Evolutionary conservation across 2,888 invertebrate genomes (phyloP).

Genomic region (Euclidia mi): DNA sequence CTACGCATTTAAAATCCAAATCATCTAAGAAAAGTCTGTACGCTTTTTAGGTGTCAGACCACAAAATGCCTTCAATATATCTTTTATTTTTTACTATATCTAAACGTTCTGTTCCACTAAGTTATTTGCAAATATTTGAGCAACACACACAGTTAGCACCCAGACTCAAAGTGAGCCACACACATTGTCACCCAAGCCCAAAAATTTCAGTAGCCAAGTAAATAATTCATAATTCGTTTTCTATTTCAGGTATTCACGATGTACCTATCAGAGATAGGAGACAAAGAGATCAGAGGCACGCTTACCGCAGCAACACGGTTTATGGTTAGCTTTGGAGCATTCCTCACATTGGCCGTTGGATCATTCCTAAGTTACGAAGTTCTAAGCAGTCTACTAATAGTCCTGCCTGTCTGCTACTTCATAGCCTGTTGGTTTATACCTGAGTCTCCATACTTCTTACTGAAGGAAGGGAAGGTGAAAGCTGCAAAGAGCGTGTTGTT

Average conservation of each 20-base stretch:
- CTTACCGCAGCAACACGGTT: slow-evolving; percentile 69
- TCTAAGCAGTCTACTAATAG: slow-evolving; percentile 26
- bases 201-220: too few species aligned
- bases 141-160: too few species aligned
- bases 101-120: too few species aligned
- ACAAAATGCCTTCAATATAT: too few species aligned
- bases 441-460: slow-evolving; percentile 89
- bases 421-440: slow-evolving; percentile 86
- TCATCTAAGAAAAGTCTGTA: too few species aligned
- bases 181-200: too few species aligned
- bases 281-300: slow-evolving; percentile 77
- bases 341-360: slow-evolving; percentile 74
- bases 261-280: slow-evolving; percentile 80
- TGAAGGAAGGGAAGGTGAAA: slow-evolving; percentile 82
- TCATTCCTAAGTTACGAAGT: slow-evolving; percentile 61
- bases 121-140: too few species aligned
- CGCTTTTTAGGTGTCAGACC: too few species aligned
- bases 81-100: too few species aligned
- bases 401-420: slow-evolving; percentile 81
- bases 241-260: slow-evolving; percentile 72
- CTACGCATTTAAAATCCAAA: too few species aligned
- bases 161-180: too few species aligned
- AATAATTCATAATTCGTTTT: too few species aligned
- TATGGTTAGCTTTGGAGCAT: slow-evolving; percentile 73
- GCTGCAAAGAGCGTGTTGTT: slow-evolving; percentile 76